phyloP scores from a whole-genome alignment of 2,113 vertebrate species.

The Pterocles burchelli region DNA sequence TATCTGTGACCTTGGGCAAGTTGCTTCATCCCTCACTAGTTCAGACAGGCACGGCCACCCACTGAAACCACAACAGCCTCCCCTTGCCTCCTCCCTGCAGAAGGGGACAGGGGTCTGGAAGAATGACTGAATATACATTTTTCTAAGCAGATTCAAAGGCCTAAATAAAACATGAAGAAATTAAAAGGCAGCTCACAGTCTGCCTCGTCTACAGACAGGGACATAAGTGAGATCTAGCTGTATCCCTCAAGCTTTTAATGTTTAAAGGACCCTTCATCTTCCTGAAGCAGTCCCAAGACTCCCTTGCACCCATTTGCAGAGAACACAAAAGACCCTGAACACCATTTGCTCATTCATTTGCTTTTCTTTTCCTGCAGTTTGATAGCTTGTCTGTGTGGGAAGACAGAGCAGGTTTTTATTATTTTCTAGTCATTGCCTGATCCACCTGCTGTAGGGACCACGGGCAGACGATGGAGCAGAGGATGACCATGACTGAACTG shows the following conservation, averaged over 20 bases:
- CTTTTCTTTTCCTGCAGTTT: background rate
- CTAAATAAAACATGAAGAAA: background rate
- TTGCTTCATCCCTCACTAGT: background rate
- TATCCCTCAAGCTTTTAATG: background rate
- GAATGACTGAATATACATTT: background rate
- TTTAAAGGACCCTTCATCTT: background rate
- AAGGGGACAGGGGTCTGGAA: background rate
- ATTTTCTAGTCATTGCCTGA: background rate
- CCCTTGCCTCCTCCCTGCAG: background rate
- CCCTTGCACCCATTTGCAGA: background rate
- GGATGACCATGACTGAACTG: background rate
- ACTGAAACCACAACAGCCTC: background rate
- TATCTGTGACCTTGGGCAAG: conserved; percentile 1
- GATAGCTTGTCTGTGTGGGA: background rate
- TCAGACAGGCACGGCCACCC: background rate
- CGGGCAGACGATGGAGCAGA: background rate
- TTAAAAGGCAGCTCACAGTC: background rate
- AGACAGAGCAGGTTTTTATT: background rate
- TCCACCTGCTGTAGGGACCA: background rate
- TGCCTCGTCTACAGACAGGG: background rate
- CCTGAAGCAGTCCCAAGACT: background rate
- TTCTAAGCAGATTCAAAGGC: background rate
- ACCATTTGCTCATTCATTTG: background rate
- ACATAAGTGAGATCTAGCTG: background rate
- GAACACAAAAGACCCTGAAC: background rate